Evolutionary conservation across 2,888 invertebrate genomes (phyloP), one percentile per base, ranked within the genome.

Genomic region (Priocnemis perturbator): DNA sequence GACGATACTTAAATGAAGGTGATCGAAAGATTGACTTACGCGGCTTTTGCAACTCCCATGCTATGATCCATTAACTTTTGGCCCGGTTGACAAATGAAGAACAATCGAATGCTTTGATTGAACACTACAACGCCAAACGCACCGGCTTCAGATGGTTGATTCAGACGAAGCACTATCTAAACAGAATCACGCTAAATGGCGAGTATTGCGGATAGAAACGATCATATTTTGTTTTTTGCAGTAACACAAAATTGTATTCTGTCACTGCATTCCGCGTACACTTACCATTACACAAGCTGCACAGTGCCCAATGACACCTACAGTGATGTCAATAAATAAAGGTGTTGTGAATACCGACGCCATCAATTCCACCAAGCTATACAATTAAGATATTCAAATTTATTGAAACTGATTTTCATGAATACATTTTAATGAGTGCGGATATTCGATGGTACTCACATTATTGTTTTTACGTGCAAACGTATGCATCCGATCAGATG

Each of bases 1-100:
- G n/a, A 47, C 44, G 14, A n/a, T n/a, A 44, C 7, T 14, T 44
- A 44, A 44, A 44, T 44, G 14, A 14, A 44, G 7, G 7, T 26
- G 2, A 26, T 5, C 5, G 3, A 47, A 47, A 47, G 2, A 47
- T 47, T 17, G 15, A 47, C 47, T 47, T 47, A 47, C 47, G 17
- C 47, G 47, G 47, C 47, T n/a, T 3, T 47, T n/a, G 15, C 9
- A 7, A 47, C 17, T 15, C 9, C 3, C 15, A 4, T 17, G 17
- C 47, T 47, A 47, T 47, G 47, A 47, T 47, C 47, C 4, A 47
- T n/a, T 47, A 47, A 47, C 17, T 47, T 47, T 47, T 47, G 47
- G 3, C 47, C 47, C 9, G 15, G 15, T 15, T 3, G 17, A 47
- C 47, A n/a, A 17, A 3, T 47, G 15, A 47, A 4, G 17, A 47